phyloP scores from a whole-genome alignment of 2,113 vertebrate genomes.

The Crocuta crocuta region DNA sequence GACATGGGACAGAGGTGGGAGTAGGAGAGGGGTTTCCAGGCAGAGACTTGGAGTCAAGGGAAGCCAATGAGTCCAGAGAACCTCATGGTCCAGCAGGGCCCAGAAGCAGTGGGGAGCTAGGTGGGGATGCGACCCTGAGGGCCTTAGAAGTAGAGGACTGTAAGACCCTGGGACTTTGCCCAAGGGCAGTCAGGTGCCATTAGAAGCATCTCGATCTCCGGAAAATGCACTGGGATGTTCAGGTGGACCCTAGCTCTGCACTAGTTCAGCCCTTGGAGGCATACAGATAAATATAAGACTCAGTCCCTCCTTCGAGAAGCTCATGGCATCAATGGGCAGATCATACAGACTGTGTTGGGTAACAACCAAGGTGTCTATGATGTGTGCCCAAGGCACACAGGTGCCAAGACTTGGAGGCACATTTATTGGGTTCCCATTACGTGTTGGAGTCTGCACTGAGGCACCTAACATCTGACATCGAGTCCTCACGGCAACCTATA shows the following conservation, averaged over 20 bases:
- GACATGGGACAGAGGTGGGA: neutral
- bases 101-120: neutral
- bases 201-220: neutral
- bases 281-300: neutral
- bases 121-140: neutral
- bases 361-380: neutral
- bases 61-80: neutral
- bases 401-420: neutral
- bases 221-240: neutral
- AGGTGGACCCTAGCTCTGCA: neutral
- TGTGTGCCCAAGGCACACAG: fast-evolving
- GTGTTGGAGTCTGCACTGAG: neutral
- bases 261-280: neutral
- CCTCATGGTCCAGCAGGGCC: neutral
- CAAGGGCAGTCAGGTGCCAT: fast-evolving
- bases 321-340: fast-evolving
- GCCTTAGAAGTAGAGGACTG: neutral
- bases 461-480: no score
- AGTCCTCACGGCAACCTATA: neutral
- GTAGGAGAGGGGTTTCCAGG: neutral
- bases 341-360: neutral
- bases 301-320: neutral
- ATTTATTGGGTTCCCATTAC: neutral
- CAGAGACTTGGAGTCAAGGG: neutral
- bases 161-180: neutral